Evolutionary conservation across 1,140 invertebrate species (phyloP), one percentile per base, ranked within the genome.

Genomic region (Cryptotermes secundus): DNA sequence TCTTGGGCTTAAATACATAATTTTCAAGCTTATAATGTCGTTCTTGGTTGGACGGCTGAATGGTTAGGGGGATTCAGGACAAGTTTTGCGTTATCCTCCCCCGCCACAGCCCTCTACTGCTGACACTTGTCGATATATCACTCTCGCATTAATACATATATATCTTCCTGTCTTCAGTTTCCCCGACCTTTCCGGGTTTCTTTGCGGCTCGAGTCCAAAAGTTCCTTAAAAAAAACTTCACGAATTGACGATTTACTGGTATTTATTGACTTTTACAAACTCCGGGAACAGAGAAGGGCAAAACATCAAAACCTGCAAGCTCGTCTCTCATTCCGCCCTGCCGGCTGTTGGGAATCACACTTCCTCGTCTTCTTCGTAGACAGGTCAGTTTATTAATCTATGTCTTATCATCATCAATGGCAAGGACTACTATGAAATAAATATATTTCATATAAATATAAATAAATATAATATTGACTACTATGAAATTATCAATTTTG

Each of bases 51-150:
- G 59, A 72, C n/a, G 59, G 4, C 14, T 49, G 14, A 22, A 3
- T 49, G 45, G 45, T 49, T 49, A 49, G 45, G 45, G 45, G n/a
- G n/a, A 72, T 31, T 31, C 59, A 31, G 59, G 16, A 26, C 26
- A 31, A 72, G 26, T 72, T 72, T 72, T 72, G 26, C 59, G 9
- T 31, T 31, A n/a, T 31, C 59, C 59, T 72, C 26, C 59, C n/a
- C 26, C 1, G 26, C 59, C 59, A 31, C 59, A 72, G 19, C 59
- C 26, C n/a, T 72, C n/a, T 12, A 72, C n/a, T 22, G 26, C 59
- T 72, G 59, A 72, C 59, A 72, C 59, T 35, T 80, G 80, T 80
- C 80, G 34, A 80, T 80, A 80, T 80, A 80, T 80, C 80, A 80
- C 80, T 26, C 6, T 35, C 12, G 36, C 36, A 80, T 80, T 80